Conservation (phyloP, 1,140 invertebrate species). For the Diabrotica undecimpunctata region DNA sequence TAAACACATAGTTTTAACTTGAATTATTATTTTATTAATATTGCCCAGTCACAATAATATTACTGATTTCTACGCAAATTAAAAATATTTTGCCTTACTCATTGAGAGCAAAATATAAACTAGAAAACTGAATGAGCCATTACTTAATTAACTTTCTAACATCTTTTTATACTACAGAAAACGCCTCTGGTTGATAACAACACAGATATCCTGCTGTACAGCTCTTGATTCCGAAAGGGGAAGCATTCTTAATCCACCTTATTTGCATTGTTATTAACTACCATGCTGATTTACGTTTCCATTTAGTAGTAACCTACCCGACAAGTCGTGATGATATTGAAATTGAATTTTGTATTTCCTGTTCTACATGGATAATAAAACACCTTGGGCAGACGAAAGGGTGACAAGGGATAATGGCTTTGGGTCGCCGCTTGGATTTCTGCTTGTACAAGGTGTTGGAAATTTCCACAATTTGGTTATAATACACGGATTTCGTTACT, state of each 20-base stretch:
- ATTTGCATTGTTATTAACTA: constrained; percentile 35
- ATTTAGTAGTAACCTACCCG: constrained; percentile 3
- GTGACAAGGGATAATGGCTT: constrained; percentile 1
- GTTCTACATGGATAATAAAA: background rate
- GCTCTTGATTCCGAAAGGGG: constrained; percentile 23
- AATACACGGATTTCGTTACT: too few species aligned
- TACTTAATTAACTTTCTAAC: too few species aligned
- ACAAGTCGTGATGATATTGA: constrained; percentile 2
- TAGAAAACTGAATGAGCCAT: too few species aligned
- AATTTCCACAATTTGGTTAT: background rate
- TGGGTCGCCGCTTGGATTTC: background rate
- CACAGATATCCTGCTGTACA: background rate
- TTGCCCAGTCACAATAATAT: too few species aligned
- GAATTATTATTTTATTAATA: too few species aligned
- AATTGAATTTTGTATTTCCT: constrained; percentile 3
- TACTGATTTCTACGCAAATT: too few species aligned
- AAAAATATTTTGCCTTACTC: too few species aligned
- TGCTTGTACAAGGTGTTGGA: background rate
- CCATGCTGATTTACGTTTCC: constrained; percentile 26
- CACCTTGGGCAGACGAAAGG: background rate
- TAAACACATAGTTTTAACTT: too few species aligned
- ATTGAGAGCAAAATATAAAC: too few species aligned
- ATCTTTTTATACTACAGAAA: too few species aligned
- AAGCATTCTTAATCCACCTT: constrained; percentile 25
- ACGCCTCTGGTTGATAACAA: background rate